Percentiles rank a stretch among this genome's conserved stretches.
Evolutionary conservation across 1,140 invertebrate species (phyloP).

Genomic region (Macrobrachium nipponense): DNA sequence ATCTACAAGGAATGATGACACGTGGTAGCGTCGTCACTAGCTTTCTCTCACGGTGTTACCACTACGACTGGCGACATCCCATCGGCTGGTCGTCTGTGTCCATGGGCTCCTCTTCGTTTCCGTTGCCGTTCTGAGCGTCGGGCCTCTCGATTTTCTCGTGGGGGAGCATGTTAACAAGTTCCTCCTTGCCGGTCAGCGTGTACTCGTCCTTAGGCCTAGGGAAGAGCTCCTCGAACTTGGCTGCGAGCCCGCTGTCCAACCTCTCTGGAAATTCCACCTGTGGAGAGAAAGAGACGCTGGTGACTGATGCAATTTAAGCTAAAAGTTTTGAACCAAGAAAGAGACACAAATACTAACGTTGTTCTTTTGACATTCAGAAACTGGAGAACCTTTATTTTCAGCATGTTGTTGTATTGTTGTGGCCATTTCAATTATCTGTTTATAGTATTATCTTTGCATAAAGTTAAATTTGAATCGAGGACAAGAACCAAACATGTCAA

Average conservation of each 20-base stretch:
- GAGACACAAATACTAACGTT: too few species aligned
- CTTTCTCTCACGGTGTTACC: too few species aligned
- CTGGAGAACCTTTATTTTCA: too few species aligned
- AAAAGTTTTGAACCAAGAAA: not conserved
- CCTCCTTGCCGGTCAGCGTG: conserved; percentile 18
- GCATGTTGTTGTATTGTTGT: too few species aligned
- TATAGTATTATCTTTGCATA: too few species aligned
- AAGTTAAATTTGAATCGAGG: too few species aligned
- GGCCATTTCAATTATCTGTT: too few species aligned
- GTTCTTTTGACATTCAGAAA: too few species aligned
- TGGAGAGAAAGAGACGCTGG: too few species aligned
- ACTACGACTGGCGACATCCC: conserved; percentile 53
- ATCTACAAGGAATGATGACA: too few species aligned
- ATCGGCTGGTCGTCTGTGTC: conserved; percentile 54
- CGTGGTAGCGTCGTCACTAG: too few species aligned
- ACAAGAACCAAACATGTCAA: too few species aligned
- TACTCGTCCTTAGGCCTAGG: not conserved
- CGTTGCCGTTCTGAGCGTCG: not conserved
- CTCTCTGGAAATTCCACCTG: conserved; percentile 22
- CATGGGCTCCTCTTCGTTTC: conserved; percentile 31
- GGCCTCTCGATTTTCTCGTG: conserved; percentile 9
- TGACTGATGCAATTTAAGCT: not conserved
- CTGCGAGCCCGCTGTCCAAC: not conserved
- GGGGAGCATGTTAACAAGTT: conserved; percentile 30
- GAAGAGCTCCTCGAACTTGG: conserved; percentile 12